phyloP scores from a whole-genome alignment of 2,113 vertebrate genomes.

The Puma concolor region DNA sequence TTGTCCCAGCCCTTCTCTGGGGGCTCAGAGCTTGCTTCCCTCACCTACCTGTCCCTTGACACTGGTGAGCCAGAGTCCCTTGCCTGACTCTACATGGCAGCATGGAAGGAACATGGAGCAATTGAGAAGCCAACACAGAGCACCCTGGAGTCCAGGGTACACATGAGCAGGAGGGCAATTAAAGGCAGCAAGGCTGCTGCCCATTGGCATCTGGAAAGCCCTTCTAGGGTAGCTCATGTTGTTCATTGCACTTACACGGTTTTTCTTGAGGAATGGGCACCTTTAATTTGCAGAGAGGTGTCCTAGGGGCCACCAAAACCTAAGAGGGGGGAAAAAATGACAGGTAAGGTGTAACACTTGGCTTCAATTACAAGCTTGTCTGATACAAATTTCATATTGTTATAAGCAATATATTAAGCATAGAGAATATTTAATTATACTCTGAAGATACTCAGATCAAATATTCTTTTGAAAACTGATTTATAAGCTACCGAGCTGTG shows the following conservation, averaged over 20 bases:
- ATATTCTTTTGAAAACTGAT: not conserved
- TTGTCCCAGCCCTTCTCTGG: not conserved
- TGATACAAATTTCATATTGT: not conserved
- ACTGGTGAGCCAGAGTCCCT: no score
- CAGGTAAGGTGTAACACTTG: not conserved
- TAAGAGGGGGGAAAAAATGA: not conserved
- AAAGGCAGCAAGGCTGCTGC: not conserved
- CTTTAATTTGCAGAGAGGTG: not conserved
- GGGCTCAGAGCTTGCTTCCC: not conserved
- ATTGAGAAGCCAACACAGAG: not conserved
- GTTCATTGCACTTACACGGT: not conserved
- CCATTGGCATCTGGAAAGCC: not conserved
- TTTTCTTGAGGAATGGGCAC: not conserved
- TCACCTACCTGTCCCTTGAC: not conserved
- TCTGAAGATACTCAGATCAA: not conserved
- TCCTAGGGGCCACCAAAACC: not conserved
- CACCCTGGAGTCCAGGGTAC: not conserved
- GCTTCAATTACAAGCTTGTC: not conserved
- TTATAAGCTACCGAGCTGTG: not conserved
- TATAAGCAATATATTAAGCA: not conserved
- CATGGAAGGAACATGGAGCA: not conserved
- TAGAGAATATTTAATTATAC: not conserved
- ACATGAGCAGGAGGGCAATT: fast-evolving
- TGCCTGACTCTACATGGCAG: not conserved
- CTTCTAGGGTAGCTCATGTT: not conserved